Evolutionary conservation across 2,888 invertebrate species (phyloP), one percentile per base, ranked within the genome.

Genomic region (Tenthredo notha): DNA sequence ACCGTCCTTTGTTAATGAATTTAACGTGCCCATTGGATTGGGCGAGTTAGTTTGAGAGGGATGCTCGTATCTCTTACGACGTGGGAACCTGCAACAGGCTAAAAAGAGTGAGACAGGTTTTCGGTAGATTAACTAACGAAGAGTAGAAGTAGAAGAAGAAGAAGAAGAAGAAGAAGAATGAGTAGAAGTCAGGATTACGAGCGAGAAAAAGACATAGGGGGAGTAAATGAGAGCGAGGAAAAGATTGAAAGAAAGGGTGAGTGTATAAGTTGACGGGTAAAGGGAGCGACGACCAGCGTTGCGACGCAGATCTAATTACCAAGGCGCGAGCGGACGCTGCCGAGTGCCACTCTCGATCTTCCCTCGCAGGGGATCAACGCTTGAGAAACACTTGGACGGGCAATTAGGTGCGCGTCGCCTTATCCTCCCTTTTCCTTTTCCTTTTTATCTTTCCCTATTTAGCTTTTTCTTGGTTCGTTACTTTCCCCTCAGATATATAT

Each of bases 1-100:
- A 88, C 89, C 90, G 89, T 91, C 91, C 91, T 92, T 92, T 92
- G 91, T 92, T 92, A 92, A 92, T 92, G 92, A 92, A 92, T 92
- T 90, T 90, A 92, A 90, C 90, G 88, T 87, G 86, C 84, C 86
- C 65, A 47, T 47, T 29, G 75, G 21, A 25, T 12, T 54, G 70
- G 43, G 74, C 43, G 15, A 47, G 33, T 43, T 12, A 47, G 50
- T 6, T 25, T 25, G 15, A 12, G 18, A 25, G 50, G 29, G 15
- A 37, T 25, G 40, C 21, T 33, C 75, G 50, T 65, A 70, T 83
- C 29, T 67, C 67, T 83, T 50, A 18, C 65, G 58, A 40, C 80
- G 80, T 43, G 80, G n/a, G 12, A 80, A 40, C 72, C 9, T 40
- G 25, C 15, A 15, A 10, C 10, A 21, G 72, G 43, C 6, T 37